Evolutionary conservation across 2,888 invertebrate genomes (phyloP).

Genomic region (Cephus sareptanus): DNA sequence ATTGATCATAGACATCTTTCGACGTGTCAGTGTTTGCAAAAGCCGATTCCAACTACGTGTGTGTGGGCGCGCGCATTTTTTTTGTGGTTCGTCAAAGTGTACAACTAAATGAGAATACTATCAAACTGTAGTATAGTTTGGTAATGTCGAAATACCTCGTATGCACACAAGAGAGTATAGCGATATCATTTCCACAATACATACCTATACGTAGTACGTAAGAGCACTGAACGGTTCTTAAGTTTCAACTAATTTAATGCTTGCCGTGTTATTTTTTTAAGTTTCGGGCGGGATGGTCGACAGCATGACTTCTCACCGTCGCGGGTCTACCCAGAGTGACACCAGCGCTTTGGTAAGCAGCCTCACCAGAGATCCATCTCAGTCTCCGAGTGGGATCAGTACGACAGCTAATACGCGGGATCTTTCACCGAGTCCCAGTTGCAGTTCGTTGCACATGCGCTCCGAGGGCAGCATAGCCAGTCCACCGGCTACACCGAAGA

Average conservation of each 20-base stretch:
- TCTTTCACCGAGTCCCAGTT: conserved; percentile 70
- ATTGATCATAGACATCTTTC: no score
- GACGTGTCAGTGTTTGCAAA: no score
- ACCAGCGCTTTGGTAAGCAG: conserved; percentile 74
- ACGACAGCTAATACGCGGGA: conserved; percentile 66
- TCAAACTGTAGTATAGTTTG: no score
- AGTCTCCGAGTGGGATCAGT: conserved; percentile 69
- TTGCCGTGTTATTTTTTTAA: conserved; percentile 34
- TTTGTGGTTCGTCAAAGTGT: no score
- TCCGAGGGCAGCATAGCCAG: conserved; percentile 67
- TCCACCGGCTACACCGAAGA: conserved; percentile 67
- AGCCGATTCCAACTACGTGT: no score
- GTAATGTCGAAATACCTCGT: not conserved
- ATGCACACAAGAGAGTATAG: no score
- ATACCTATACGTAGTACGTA: no score
- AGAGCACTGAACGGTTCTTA: no score
- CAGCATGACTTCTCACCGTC: conserved; percentile 65
- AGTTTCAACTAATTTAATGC: no score
- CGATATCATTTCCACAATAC: no score
- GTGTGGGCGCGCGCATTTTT: no score
- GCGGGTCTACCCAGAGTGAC: conserved; percentile 72
- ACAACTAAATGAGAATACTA: no score
- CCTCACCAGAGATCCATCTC: conserved; percentile 72
- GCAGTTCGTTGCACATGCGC: conserved; percentile 68
- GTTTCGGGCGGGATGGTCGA: conserved; percentile 65